Percentiles rank a stretch among this genome's conserved stretches.
Evolutionary conservation across 2,797 vertebrate genomes (phyloP).

Genomic region (Bufotes viridis): DNA sequence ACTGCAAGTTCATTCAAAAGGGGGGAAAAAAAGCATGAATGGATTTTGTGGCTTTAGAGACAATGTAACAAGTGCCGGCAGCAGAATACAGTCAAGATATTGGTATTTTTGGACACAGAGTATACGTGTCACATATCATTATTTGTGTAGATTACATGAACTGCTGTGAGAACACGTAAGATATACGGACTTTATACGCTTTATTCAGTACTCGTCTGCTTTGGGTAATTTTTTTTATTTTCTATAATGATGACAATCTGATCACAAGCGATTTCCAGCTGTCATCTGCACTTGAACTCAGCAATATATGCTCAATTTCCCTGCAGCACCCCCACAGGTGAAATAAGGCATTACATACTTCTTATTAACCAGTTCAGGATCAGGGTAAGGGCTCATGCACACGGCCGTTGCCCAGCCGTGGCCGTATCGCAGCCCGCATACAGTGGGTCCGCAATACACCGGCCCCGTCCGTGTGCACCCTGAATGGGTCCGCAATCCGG

Average conservation of each 20-base stretch:
- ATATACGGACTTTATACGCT: not conserved
- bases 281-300: not conserved
- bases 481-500: too few species aligned
- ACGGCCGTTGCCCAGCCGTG: too few species aligned
- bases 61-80: conserved; percentile 24
- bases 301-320: not conserved
- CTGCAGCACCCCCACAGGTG: not conserved
- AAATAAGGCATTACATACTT: not conserved
- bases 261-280: not conserved
- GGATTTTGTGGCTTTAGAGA: conserved; percentile 25
- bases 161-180: not conserved
- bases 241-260: not conserved
- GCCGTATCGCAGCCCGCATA: too few species aligned
- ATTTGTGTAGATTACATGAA: not conserved
- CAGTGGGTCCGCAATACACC: too few species aligned
- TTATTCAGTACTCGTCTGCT: not conserved
- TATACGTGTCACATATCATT: not conserved
- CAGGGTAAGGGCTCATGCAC: too few species aligned
- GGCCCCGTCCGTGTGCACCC: too few species aligned
- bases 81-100: not conserved
- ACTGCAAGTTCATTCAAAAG: conserved; percentile 42
- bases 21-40: conserved; percentile 27
- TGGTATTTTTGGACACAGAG: not conserved
- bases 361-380: not conserved
- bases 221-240: not conserved